Conservation (phyloP, 2,113 vertebrate species). For the Boulengeromyrus knoepffleri region DNA sequence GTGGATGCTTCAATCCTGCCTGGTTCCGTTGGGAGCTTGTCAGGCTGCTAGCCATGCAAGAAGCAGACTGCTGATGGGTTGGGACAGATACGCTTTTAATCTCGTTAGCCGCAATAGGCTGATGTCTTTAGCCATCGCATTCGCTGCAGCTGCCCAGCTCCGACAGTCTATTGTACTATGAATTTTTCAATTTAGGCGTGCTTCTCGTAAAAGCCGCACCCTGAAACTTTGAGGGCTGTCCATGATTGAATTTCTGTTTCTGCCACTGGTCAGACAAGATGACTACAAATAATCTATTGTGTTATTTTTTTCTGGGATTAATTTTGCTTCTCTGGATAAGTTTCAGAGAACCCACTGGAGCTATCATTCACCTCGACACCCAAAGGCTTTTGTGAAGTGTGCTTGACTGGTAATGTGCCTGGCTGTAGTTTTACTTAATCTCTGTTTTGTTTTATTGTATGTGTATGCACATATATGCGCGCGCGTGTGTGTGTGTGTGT, state of each 20-base stretch:
- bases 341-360: neutral
- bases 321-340: neutral
- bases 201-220: neutral
- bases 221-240: neutral
- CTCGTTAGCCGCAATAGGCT: neutral
- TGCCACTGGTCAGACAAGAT: neutral
- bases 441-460: constrained; percentile 6
- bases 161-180: neutral
- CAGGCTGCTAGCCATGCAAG: neutral
- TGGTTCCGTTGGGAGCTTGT: neutral
- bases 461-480: constrained; percentile 13
- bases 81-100: neutral
- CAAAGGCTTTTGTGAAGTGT: constrained; percentile 15
- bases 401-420: neutral
- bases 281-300: neutral
- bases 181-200: neutral
- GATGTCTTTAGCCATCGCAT: neutral
- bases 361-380: neutral
- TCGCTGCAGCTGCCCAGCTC: neutral
- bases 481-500: constrained; percentile 21
- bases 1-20: neutral
- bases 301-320: neutral
- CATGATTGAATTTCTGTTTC: neutral
- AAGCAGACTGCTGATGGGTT: neutral
- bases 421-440: neutral